phyloP scores from a whole-genome alignment of 2,113 vertebrate genomes.

The Oreamnos americanus region DNA sequence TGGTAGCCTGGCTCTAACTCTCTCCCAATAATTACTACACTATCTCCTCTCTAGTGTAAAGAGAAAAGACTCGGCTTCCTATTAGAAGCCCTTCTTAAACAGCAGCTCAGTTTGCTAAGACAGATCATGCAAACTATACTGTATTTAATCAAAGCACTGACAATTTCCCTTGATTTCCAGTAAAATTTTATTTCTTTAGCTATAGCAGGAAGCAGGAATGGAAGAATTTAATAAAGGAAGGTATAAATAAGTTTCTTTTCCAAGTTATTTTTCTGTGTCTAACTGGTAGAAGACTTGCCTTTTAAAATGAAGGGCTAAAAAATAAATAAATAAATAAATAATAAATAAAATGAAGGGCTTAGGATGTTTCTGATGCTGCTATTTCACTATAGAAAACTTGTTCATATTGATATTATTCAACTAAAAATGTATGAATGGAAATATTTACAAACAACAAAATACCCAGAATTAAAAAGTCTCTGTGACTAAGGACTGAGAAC shows the following conservation, averaged over 20 bases:
- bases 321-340: too few species aligned
- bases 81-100: slow-evolving; percentile 12
- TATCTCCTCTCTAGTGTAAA: not conserved
- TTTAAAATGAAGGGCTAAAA: not conserved
- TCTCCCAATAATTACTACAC: not conserved
- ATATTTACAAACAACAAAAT: slow-evolving; percentile 6
- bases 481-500: not conserved
- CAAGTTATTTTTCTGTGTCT: slow-evolving; percentile 26
- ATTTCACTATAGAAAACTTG: not conserved
- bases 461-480: not conserved
- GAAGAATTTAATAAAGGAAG: not conserved
- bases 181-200: not conserved
- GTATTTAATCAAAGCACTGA: not conserved
- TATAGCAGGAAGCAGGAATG: not conserved
- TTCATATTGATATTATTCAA: not conserved
- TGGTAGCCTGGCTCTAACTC: not conserved
- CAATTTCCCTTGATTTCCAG: slow-evolving; percentile 5
- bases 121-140: not conserved
- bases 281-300: not conserved
- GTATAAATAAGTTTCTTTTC: slow-evolving; percentile 16
- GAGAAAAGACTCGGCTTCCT: slow-evolving; percentile 5
- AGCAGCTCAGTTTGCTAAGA: not conserved
- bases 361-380: not conserved
- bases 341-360: not conserved
- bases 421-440: not conserved